Base-by-base conservation (phyloP, 2,888 invertebrate genomes). In the Sphinx pinastri region DNA sequence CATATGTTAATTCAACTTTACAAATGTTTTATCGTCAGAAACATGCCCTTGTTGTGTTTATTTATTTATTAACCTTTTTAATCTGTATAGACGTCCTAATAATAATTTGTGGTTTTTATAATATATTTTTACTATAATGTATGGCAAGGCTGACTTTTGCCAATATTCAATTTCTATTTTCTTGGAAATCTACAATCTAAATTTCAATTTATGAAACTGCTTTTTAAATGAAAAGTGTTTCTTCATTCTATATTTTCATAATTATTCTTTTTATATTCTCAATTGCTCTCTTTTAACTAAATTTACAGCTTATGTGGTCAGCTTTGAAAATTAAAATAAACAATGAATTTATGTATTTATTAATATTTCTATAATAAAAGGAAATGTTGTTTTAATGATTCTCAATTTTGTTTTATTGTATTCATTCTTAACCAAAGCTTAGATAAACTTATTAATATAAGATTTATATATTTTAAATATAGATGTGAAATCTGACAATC, bases 211-310 rank as follows among this genome's bases (percentile, higher is more conserved):
- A 79, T 78, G 84, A 84, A 88, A 85, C 78, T 77, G 77, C 90
- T 90, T 91, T 89, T 90, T 83, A 74, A 72, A 81, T 80, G 78
- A 84, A 90, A 91, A 91, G 90, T 84, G 80, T 87, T 89, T 89
- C 81, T 82, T 79, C 77, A 78, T 76, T 72, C 76, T 81, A 81
- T 80, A 76, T 80, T 77, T 77, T 76, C 73, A 74, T 72, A 74
- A 73, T 71, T 76, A 69, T 75, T 76, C 77, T 72, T 78, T 57
- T 70, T 70, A 70, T 76, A 76, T 75, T 77, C 75, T 75, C 72
- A 73, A 75, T 74, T 75, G 72, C 72, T 72, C 58, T 80, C 75
- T 76, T 76, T 68, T 67, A 74, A 71, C 74, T 74, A 75, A 76
- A 76, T 77, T 76, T 72, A 68, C 72, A 70, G 68, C 75, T 76